Base-by-base conservation (phyloP, 2,888 invertebrate genomes). In the Acheta domesticus region DNA sequence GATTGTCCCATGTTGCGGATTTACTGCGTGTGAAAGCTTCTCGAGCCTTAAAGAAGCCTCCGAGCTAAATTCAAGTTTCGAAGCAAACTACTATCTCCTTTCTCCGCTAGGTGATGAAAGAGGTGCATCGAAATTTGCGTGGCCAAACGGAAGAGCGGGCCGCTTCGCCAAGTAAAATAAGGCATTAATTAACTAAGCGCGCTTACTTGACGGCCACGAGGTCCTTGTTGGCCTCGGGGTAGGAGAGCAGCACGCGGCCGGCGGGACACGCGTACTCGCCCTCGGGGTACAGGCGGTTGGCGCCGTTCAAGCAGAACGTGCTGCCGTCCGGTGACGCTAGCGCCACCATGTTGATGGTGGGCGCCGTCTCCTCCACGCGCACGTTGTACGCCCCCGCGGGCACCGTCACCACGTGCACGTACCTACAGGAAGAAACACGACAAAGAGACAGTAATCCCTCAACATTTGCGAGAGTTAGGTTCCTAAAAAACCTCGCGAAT, bases 351-450 rank as follows among this genome's bases (percentile, higher is more conserved):
- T 92, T 92, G 75, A 86, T 86, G 1, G 89, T 88, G 11, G 89
- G 88, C 4, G 85, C 86, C 74, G 88, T 84, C 84, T 92, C 92
- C 84, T 91, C 89, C 49, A 92, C 87, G 73, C 88, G 85, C 62
- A 92, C 89, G 83, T 91, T 92, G 76, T 91, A 86, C 14, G 90
- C 90, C 11, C 90, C 91, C 78, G 86, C 86, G 8, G 92, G 92
- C 78, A 92, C 89, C 2, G 88, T 87, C 16, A 89, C 86, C 0
- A 91, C 89, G 83, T 91, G 89, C 36, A 89, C 89, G 85, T 92
- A 92, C 75, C 62, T 62, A 8, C 11, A 12, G n/a, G 36, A 36
- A 8, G 36, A 36, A 5, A 8, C 8, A 36, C 0, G 36, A 36
- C 8, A 8, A 36, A 36, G 23, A n/a, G n/a, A n/a, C n/a, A n/a